Evolutionary conservation across 2,797 vertebrate genomes (phyloP).

Genomic region (Sebastes hopkinsi): DNA sequence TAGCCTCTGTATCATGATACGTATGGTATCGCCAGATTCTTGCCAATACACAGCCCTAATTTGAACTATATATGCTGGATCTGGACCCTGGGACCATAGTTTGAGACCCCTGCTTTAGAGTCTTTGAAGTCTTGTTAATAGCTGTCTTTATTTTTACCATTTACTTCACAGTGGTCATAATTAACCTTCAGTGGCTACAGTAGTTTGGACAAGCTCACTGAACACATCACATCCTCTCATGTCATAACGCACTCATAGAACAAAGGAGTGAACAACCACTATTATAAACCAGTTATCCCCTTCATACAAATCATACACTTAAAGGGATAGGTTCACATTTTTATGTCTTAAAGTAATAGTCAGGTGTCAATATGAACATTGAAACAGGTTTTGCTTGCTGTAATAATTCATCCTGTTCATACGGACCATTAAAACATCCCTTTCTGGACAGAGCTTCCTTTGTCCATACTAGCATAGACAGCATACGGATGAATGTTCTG

Average conservation of each 20-base stretch:
- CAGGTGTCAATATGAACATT: neutral
- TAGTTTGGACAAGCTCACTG: neutral
- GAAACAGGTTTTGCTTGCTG: neutral
- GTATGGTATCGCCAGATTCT: neutral
- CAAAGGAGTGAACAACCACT: neutral
- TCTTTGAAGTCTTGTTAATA: neutral
- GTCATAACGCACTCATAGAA: neutral
- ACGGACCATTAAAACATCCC: neutral
- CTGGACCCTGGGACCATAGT: neutral
- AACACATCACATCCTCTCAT: neutral
- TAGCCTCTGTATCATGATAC: neutral
- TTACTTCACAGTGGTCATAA: neutral
- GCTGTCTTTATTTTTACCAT: no score
- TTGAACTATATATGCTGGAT: neutral
- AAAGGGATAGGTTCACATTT: neutral
- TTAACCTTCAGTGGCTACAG: neutral
- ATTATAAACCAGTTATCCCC: neutral
- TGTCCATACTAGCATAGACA: no score
- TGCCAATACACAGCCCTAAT: neutral
- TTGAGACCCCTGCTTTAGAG: neutral
- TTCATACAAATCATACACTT: neutral
- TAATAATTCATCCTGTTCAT: neutral
- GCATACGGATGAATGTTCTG: no score
- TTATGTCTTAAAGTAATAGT: neutral
- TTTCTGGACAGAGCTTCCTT: neutral